These are phyloP conservation scores for Helarctos malayanus DNA, from an alignment of 2,797 vertebrate genomes.

Conservation along the genomic window DNA sequence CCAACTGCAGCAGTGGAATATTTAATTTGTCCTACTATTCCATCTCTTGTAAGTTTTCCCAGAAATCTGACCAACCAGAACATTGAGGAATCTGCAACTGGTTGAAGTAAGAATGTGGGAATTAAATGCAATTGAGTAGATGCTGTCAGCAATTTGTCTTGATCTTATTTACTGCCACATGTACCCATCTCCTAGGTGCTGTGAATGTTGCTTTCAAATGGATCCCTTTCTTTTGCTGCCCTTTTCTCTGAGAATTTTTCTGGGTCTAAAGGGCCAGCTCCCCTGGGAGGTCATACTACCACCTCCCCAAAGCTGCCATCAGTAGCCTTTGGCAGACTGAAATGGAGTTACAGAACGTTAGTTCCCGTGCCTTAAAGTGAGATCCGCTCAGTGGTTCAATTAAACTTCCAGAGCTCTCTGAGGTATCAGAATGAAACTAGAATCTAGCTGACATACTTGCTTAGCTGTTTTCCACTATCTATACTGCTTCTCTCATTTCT, in stretches of 20 bases:
- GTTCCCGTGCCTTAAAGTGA: not conserved
- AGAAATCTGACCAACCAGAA: not conserved
- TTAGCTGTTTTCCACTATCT: not conserved
- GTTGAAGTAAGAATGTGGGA: not conserved
- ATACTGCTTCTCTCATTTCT: not conserved
- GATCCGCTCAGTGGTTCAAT: not conserved
- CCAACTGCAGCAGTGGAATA: not conserved
- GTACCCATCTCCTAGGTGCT: not conserved
- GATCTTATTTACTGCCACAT: not conserved
- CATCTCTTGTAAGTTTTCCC: not conserved
- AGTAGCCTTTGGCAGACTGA: not conserved
- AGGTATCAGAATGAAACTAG: not conserved
- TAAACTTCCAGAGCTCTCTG: not conserved
- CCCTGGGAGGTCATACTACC: too few relatives aligned
- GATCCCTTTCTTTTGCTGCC: not conserved
- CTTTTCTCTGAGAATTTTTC: not conserved
- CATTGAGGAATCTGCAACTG: not conserved
- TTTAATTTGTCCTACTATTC: not conserved
- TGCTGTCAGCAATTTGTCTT: not conserved
- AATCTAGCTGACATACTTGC: not conserved
- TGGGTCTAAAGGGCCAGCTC: not conserved
- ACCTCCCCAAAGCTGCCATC: not conserved
- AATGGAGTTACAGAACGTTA: not conserved
- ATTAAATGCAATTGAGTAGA: not conserved
- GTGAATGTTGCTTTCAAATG: not conserved